phyloP scores from a whole-genome alignment of 1,140 invertebrate genomes.

The Cydia strobilella region DNA sequence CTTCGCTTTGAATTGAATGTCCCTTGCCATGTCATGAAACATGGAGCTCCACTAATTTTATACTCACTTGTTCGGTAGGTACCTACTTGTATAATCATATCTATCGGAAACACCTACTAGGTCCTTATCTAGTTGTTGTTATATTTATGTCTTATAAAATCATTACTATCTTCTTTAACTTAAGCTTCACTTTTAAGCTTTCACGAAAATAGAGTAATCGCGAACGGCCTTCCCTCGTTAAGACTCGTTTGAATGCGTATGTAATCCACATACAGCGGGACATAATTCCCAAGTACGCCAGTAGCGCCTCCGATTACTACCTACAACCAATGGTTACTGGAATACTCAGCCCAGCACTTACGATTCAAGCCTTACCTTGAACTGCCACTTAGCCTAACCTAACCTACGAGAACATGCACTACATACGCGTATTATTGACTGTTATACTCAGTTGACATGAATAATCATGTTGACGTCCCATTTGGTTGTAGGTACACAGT shows the following conservation, averaged over 20 bases:
- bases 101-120: background rate
- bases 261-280: conserved; percentile 57
- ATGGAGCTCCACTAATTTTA: too few species aligned
- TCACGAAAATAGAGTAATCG: conserved; percentile 1
- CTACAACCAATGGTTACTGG: conserved; percentile 37
- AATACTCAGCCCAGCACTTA: conserved; percentile 40
- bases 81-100: too few species aligned
- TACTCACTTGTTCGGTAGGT: too few species aligned
- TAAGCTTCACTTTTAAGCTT: conserved; percentile 15
- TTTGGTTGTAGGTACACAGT: too few species aligned
- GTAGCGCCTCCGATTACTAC: conserved; percentile 18
- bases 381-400: conserved; percentile 17
- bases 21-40: too few species aligned
- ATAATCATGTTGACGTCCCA: background rate
- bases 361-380: conserved; percentile 32
- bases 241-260: conserved; percentile 16
- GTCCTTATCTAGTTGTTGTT: background rate
- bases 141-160: background rate
- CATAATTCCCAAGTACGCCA: conserved; percentile 44
- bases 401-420: conserved; percentile 30
- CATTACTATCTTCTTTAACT: background rate
- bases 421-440: conserved; percentile 29
- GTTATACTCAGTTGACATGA: conserved; percentile 19
- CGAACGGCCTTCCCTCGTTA: conserved; percentile 23
- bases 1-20: too few species aligned